phyloP scores from a whole-genome alignment of 64 coral and sea anemone genomes.

The Montipora cactus region DNA sequence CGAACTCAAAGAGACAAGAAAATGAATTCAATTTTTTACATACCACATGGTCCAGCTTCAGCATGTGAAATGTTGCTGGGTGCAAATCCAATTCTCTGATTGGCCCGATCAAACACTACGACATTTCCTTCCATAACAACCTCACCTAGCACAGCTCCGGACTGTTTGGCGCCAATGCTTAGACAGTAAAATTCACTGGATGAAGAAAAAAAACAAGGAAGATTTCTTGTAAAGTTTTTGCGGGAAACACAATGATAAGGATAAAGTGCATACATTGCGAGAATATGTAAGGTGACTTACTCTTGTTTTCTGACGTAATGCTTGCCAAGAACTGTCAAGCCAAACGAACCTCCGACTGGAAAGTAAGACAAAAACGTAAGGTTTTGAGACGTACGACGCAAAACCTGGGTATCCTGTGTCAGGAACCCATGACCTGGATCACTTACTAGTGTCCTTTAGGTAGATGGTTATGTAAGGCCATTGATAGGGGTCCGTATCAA shows the following conservation, averaged over 20 bases:
- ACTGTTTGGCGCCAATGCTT: conserved; percentile 80
- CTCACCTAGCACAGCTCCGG: conserved; percentile 86
- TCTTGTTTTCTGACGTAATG: conserved; percentile 98
- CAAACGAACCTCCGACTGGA: conserved; percentile 89
- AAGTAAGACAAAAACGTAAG: neutral
- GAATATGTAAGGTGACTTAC: conserved; percentile 51
- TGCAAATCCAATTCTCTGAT: conserved; percentile 93
- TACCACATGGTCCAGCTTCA: conserved; percentile 87
- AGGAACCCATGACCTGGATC: too few species aligned
- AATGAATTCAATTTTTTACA: neutral
- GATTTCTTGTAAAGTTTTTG: neutral
- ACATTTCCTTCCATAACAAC: conserved; percentile 93
- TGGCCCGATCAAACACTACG: conserved; percentile 95
- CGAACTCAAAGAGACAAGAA: neutral
- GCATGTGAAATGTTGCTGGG: conserved; percentile 89
- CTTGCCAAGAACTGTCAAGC: conserved; percentile 91
- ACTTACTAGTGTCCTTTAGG: conserved; percentile 84
- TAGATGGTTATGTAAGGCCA: conserved; percentile 98
- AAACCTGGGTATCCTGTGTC: neutral
- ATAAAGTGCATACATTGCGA: too few species aligned
- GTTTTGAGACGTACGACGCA: neutral
- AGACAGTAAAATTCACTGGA: conserved; percentile 86
- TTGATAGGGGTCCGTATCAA: conserved; percentile 93
- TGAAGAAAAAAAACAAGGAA: neutral
- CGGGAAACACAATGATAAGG: neutral